Evolutionary conservation across 1,140 invertebrate species (phyloP), one percentile per base, ranked within the genome.

Genomic region (Drosophila pallidifrons): DNA sequence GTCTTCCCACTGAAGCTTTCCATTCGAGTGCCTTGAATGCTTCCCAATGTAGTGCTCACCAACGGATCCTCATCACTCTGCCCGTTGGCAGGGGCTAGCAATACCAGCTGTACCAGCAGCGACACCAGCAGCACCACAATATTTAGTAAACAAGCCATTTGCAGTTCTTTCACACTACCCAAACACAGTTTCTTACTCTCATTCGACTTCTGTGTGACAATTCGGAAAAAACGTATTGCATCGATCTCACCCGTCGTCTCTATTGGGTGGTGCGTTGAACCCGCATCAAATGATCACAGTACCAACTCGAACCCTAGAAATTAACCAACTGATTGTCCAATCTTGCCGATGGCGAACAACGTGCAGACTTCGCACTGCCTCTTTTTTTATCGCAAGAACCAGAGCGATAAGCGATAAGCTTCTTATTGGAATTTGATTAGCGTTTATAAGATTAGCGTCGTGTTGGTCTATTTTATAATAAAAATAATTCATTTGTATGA

Each of bases 1-100:
- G 78, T 79, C 46, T 92, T 92, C 1, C 94, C 94, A 0, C 81
- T 77, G 2, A 93, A 91, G 5, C 92, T 93, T 30, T 76, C 91
- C 54, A 93, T 91, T 0, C 81, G 67, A 1, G 59, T 72, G n/a
- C 93, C 94, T 61, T 92, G 91, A 2, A 93, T 87, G 63, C 80
- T 69, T 0, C 93, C 94, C 77, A 94, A 86, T 10, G 91, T 81
- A 47, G 94, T 93, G 51, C 69, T 30, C 11, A 91, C 80, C 0
- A 81, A 4, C 0, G 71, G 65, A 1, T 28, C 52, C 35, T 77
- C 51, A 5, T 59, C 38, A 25, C 41, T 13, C 7, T 5, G 13
- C 15, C 3, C 6, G 3, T 25, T 25, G 38, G 11, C 58, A 4
- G 13, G 6, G 16, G 35, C 55, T 15, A 32, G 0, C 52, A 51